These are phyloP conservation scores for Rutilus rutilus DNA, from an alignment of 2,113 vertebrate species.

Conservation along the genomic window DNA sequence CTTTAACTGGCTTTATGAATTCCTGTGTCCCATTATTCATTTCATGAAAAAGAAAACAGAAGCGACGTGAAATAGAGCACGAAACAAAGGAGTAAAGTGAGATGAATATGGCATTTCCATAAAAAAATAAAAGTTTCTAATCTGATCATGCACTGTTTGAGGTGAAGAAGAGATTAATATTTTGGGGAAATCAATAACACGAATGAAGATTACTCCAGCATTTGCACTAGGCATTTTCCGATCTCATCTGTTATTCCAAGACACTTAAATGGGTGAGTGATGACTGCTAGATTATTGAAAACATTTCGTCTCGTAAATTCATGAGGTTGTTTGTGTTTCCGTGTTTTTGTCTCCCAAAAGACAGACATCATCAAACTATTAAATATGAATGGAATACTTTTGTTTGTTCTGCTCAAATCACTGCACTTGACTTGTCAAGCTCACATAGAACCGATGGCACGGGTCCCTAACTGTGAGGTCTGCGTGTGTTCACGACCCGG, in stretches of 20 bases:
- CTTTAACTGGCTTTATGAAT: conserved; percentile 12
- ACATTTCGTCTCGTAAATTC: conserved; percentile 21
- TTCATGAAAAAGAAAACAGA: neutral
- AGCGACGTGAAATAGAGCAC: neutral
- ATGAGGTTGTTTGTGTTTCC: conserved; percentile 35
- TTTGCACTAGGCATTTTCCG: neutral
- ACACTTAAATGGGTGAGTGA: conserved; percentile 19
- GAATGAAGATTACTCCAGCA: neutral
- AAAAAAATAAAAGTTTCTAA: neutral
- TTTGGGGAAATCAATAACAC: neutral
- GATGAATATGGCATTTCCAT: neutral
- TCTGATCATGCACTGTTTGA: neutral
- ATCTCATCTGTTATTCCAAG: conserved; percentile 4
- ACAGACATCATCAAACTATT: conserved; percentile 28
- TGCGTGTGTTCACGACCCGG: neutral
- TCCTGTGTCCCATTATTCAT: neutral
- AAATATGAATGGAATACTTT: conserved; percentile 44
- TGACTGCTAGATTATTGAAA: conserved; percentile 47
- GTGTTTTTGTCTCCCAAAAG: conserved; percentile 31
- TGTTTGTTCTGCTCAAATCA: conserved; percentile 43
- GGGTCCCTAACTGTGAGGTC: neutral
- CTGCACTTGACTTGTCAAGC: conserved; percentile 14
- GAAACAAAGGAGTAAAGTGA: neutral
- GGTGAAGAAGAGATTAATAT: neutral
- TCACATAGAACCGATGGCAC: conserved; percentile 1